These are phyloP conservation scores for Cataglyphis altisquamis DNA, from an alignment of 2,888 invertebrate genomes.

Conservation along the genomic window DNA sequence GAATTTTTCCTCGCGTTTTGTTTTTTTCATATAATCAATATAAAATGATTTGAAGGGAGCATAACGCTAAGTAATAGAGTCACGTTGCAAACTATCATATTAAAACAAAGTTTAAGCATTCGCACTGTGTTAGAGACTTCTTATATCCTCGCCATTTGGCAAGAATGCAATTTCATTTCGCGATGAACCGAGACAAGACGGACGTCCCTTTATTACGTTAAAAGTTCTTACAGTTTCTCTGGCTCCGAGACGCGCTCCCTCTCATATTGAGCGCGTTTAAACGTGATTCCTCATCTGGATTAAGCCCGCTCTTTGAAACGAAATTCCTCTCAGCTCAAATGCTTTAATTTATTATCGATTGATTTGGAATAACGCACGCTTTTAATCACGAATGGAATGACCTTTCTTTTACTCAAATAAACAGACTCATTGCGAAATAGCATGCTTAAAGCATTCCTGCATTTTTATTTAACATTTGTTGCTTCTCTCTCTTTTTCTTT, in stretches of 20 bases:
- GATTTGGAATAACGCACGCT: conserved; percentile 1
- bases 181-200: conserved; percentile 50
- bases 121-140: conserved; percentile 18
- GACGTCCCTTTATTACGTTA: conserved; percentile 72
- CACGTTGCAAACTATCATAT: conserved; percentile 16
- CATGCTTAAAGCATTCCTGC: neutral
- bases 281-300: conserved; percentile 27
- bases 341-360: conserved; percentile 25
- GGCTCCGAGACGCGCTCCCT: neutral
- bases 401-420: neutral
- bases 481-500: neutral
- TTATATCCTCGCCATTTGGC: conserved; percentile 29
- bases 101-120: conserved; percentile 40
- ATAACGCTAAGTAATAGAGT: neutral
- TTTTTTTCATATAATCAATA: too few species aligned
- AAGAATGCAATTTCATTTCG: conserved; percentile 60
- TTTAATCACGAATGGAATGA: neutral
- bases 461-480: neutral
- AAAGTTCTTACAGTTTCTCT: conserved; percentile 72
- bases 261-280: neutral
- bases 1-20: neutral
- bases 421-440: neutral
- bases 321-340: conserved; percentile 3
- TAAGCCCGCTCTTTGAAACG: conserved; percentile 17
- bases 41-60: neutral